Base-by-base conservation (phyloP, 2,113 vertebrate species). In the Oreochromis niloticus region DNA sequence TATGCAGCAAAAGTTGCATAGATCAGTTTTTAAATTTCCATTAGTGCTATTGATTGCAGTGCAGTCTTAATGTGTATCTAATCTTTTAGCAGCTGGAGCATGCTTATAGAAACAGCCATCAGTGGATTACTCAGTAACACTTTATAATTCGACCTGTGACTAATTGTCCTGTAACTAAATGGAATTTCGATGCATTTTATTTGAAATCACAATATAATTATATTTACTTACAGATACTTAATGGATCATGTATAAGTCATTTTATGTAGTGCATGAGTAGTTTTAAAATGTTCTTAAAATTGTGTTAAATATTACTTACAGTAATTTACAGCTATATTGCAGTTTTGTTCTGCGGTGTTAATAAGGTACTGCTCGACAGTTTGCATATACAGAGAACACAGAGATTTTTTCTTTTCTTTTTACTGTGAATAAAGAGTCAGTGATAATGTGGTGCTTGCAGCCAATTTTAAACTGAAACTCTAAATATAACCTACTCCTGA, bases 341-440 rank as follows among this genome's bases (percentile, higher is more conserved):
- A 13, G 61, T 68, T 68, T 68, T 39, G 61, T 66, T 5, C 61
- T 39, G 4, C 0, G 1, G 1, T 17, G 57, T 39, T 66, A 39
- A 66, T 66, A 66, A 39, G 0, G 17, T 39, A 39, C 34, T 39
- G 0, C 34, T 39, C 0, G 2, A 68, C 2, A 8, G 6, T 1
- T 68, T 68, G 63, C 4, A 68, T 68, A 1, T 8, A 41, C 13
- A 39, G 34, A 68, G 34, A 68, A 39, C 3, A 39, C 19, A 39
- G 34, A 39, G 32, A 12, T 66, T 59, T 59, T 59, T 30, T 30
- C 24, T 16, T 59, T 30, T 30, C 24, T 59, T 16, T 30, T 32
- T 59, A 32, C 1, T 57, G 56, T 30, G 22, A 59, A 16, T 16
- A 59, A 16, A 39, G 63, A 41, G 8, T 48, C 71, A 30, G 71